Percentiles rank a stretch among this genome's conserved stretches.
phyloP scores from a whole-genome alignment of 1,140 invertebrate species.

The Drosophila carrolli region DNA sequence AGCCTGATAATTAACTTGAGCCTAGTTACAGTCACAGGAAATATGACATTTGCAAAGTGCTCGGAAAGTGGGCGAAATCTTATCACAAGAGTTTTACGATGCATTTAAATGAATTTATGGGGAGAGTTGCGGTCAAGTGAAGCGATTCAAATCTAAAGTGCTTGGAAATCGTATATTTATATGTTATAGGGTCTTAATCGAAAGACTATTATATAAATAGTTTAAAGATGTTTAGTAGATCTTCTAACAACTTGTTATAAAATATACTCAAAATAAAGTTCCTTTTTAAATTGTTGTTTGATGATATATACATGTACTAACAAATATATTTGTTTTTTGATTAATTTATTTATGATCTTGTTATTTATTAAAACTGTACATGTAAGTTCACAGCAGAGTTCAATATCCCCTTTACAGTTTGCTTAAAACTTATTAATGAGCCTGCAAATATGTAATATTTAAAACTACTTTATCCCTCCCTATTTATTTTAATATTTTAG shows the following conservation, averaged over 20 bases:
- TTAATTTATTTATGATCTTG: too few species aligned
- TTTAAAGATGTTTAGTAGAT: not conserved
- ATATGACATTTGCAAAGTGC: constrained; percentile 37
- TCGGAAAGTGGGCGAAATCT: constrained; percentile 32
- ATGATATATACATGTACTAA: too few species aligned
- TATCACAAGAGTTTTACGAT: constrained; percentile 26
- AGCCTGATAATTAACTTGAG: constrained; percentile 62
- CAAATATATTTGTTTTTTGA: too few species aligned
- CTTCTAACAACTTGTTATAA: too few species aligned
- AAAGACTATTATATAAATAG: not conserved
- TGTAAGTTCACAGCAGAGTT: too few species aligned
- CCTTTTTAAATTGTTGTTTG: too few species aligned
- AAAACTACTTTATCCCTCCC: too few species aligned
- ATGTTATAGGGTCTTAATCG: not conserved
- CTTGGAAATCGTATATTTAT: constrained; percentile 1
- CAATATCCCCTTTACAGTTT: too few species aligned
- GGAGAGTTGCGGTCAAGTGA: not conserved
- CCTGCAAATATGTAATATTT: too few species aligned
- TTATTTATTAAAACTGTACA: too few species aligned
- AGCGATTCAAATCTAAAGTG: not conserved
- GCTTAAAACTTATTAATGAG: too few species aligned
- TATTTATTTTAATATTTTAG: constrained; percentile 5
- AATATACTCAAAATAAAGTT: too few species aligned
- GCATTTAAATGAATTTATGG: constrained; percentile 7
- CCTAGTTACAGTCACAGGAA: constrained; percentile 38